phyloP scores from a whole-genome alignment of 1,140 invertebrate genomes.

The Drosophila suzukii region DNA sequence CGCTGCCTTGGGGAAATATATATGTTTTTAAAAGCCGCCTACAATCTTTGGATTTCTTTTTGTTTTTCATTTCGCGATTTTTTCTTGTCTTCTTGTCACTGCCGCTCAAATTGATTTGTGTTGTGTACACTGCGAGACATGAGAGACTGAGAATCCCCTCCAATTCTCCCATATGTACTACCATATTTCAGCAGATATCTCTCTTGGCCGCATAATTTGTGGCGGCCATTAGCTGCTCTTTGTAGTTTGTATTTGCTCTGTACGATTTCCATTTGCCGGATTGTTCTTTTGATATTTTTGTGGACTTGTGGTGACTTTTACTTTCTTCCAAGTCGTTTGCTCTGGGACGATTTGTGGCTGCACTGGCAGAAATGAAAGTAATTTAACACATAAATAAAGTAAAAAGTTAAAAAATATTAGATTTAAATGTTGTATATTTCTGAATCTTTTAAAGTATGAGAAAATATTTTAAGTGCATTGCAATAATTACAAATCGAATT shows the following conservation, averaged over 20 bases:
- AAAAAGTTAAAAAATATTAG: not conserved
- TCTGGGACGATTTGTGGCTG: not conserved
- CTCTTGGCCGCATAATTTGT: slow-evolving; percentile 19
- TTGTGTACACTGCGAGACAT: slow-evolving; percentile 29
- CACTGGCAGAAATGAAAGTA: not conserved
- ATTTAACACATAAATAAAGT: not conserved
- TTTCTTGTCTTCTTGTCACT: slow-evolving; percentile 22
- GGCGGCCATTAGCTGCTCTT: slow-evolving; percentile 33
- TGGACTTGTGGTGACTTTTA: slow-evolving; percentile 38
- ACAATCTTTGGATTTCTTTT: slow-evolving; percentile 44
- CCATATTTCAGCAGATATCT: slow-evolving; percentile 7
- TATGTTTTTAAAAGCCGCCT: slow-evolving; percentile 38
- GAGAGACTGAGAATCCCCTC: slow-evolving; percentile 8
- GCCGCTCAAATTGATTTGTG: slow-evolving; percentile 69
- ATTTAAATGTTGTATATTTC: too few species aligned
- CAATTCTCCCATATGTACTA: not conserved
- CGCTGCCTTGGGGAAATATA: slow-evolving; percentile 54
- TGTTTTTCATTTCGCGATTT: slow-evolving; percentile 10
- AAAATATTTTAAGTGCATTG: not conserved
- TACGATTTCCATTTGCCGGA: slow-evolving; percentile 13
- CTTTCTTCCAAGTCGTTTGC: slow-evolving; percentile 28
- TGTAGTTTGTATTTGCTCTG: slow-evolving; percentile 39
- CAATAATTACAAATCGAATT: not conserved
- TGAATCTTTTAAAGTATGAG: too few species aligned
- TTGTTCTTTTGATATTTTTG: slow-evolving; percentile 29